Evolutionary conservation across 2,113 vertebrate genomes (phyloP).

Genomic region (Gadus macrocephalus): DNA sequence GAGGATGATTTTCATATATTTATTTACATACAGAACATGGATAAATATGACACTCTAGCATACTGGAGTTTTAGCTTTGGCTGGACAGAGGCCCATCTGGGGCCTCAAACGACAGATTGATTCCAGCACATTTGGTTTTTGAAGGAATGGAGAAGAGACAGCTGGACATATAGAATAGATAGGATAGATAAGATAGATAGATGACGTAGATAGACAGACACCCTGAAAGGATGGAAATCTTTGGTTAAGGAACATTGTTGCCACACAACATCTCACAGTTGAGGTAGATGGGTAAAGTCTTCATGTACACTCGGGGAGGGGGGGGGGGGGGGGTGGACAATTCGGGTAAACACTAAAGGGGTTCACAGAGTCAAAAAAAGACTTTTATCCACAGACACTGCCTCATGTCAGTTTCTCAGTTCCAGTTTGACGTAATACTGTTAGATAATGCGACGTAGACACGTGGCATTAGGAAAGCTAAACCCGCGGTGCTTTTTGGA

Average conservation of each 20-base stretch:
- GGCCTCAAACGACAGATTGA: slow-evolving; percentile 69
- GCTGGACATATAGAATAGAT: slow-evolving; percentile 54
- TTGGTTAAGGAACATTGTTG: slow-evolving; percentile 78
- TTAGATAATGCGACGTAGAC: slow-evolving; percentile 17
- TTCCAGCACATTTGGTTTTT: slow-evolving; percentile 78
- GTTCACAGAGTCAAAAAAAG: slow-evolving; percentile 46
- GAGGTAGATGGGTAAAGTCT: slow-evolving; percentile 79
- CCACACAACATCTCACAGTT: slow-evolving; percentile 75
- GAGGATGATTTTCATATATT: slow-evolving; percentile 59
- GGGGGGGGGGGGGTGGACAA: slow-evolving; percentile 21
- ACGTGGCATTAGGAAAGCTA: slow-evolving; percentile 35
- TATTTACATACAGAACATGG: slow-evolving; percentile 58
- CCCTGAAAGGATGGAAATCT: slow-evolving; percentile 76
- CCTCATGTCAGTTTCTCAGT: slow-evolving; percentile 70
- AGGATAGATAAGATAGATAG: slow-evolving; percentile 23
- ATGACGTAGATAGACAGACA: slow-evolving; percentile 66
- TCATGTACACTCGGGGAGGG: slow-evolving; percentile 57
- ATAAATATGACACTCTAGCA: slow-evolving; percentile 58
- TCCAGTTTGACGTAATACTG: slow-evolving; percentile 57
- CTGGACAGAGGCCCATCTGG: slow-evolving; percentile 52
- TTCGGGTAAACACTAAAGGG: slow-evolving; percentile 20
- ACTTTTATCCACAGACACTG: slow-evolving; percentile 63
- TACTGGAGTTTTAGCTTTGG: slow-evolving; percentile 62
- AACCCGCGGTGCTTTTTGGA: slow-evolving; percentile 47
- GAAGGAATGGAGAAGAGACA: slow-evolving; percentile 67